phyloP scores from a whole-genome alignment of 2,888 invertebrate genomes.

The Nomada ferruginata region DNA sequence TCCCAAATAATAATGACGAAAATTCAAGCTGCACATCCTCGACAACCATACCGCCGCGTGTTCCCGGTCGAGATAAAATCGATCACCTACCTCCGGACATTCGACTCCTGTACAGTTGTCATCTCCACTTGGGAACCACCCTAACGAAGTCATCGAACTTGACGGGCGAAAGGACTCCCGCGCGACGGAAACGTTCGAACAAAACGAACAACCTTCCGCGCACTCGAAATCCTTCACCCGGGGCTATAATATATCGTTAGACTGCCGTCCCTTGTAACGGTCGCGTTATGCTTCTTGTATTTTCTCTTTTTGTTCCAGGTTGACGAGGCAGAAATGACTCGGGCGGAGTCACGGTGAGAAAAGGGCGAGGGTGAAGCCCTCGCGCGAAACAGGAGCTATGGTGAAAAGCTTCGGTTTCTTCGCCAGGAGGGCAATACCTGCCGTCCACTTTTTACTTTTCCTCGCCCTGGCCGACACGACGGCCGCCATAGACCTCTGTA shows the following conservation, averaged over 20 bases:
- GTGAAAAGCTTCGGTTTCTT: constrained; percentile 77
- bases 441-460: constrained; percentile 72
- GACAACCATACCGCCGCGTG: background rate
- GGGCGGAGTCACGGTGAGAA: constrained; percentile 79
- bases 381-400: constrained; percentile 79
- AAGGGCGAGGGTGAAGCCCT: constrained; percentile 79
- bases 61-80: constrained; percentile 29
- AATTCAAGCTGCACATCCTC: background rate
- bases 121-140: constrained; percentile 5
- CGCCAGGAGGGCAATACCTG: constrained; percentile 78
- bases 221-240: constrained; percentile 25
- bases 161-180: constrained; percentile 22
- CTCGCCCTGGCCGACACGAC: constrained; percentile 72
- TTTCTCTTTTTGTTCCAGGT: constrained; percentile 74
- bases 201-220: constrained; percentile 37
- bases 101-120: constrained; percentile 11
- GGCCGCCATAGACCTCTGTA: constrained; percentile 80
- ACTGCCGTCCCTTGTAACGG: constrained; percentile 54
- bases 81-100: background rate
- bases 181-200: constrained; percentile 44
- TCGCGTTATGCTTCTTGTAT: constrained; percentile 12
- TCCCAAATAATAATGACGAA: background rate
- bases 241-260: constrained; percentile 50
- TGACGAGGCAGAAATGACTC: constrained; percentile 76
- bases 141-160: constrained; percentile 48